Evolutionary conservation across 2,113 vertebrate genomes (phyloP), one percentile per base, ranked within the genome.

Genomic region (Gallinago undulata): DNA sequence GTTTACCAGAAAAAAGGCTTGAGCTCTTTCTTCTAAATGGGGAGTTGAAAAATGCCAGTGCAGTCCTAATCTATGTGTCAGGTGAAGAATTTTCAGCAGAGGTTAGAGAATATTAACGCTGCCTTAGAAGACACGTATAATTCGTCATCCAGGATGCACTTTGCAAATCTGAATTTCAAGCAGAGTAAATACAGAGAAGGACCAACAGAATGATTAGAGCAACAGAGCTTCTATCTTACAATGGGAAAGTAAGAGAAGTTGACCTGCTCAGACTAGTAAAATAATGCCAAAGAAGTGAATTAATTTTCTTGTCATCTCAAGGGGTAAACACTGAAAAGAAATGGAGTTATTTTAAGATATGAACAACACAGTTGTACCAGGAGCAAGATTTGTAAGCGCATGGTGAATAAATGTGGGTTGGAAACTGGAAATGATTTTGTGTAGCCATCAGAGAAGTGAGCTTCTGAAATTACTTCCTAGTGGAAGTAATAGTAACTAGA

Each of bases 141-240:
- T 94, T 94, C 70, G 39, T 95, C 86, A 92, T 62, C 51, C n/a
- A 22, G 64, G 63, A 87, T 70, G 69, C 6, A 3, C 59, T 51
- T 51, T 74, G 69, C 37, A 70, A 87, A 93, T 87, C 60, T 89
- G 86, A 95, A 90, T 90, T 90, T 66, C 59, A 89, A 89, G 51
- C 47, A 91, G 75, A 86, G 73, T 13, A 74, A 90, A 86, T 74
- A 50, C 23, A 75, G 83, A 74, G 75, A 48, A 90, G 19, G n/a
- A 90, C 83, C 45, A 59, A 41, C 15, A 45, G 68, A 92, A 55
- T 50, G 8, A 83, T 84, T 43, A 84, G 21, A 87, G 15, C 3
- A 1, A 68, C 16, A 66, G 48, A 79, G 30, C 67, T 93, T 92
- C 64, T 93, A 43, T 81, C 57, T 87, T 86, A 7, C 23, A 63